Evolutionary conservation across 1,140 invertebrate genomes (phyloP).

Genomic region (Procambarus virginalis): DNA sequence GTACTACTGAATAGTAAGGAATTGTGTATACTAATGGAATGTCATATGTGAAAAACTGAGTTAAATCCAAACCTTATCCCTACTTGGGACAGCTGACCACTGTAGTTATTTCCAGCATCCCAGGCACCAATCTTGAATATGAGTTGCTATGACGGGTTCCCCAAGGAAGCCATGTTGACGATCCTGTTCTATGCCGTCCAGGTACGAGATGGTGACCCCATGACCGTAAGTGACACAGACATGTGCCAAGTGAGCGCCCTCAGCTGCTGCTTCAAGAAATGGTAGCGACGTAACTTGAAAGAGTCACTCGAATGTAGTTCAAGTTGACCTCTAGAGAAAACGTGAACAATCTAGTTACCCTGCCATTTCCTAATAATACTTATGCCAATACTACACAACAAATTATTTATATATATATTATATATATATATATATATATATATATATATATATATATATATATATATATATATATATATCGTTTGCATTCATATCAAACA

Average conservation of each 20-base stretch:
- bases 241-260: slow-evolving; percentile 66
- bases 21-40: too few species aligned
- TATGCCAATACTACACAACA: too few species aligned
- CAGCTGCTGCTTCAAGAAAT: slow-evolving; percentile 55
- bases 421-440: too few species aligned
- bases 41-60: too few species aligned
- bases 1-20: too few species aligned
- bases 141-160: slow-evolving; percentile 39
- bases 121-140: slow-evolving; percentile 60
- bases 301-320: slow-evolving; percentile 56
- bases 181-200: slow-evolving; percentile 61
- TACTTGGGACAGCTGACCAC: slow-evolving; percentile 27
- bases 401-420: too few species aligned
- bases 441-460: too few species aligned
- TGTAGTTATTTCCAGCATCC: slow-evolving; percentile 27
- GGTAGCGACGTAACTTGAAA: slow-evolving; percentile 61
- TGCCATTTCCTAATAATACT: too few species aligned
- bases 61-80: not conserved
- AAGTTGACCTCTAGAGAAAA: slow-evolving; percentile 56
- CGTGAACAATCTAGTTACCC: too few species aligned
- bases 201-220: slow-evolving; percentile 45
- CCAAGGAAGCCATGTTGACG: slow-evolving; percentile 18
- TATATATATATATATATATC: too few species aligned
- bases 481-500: too few species aligned
- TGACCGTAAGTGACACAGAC: slow-evolving; percentile 60